These are phyloP conservation scores for Aricia artaxerxes DNA, from an alignment of 2,888 invertebrate species.

Conservation along the genomic window DNA sequence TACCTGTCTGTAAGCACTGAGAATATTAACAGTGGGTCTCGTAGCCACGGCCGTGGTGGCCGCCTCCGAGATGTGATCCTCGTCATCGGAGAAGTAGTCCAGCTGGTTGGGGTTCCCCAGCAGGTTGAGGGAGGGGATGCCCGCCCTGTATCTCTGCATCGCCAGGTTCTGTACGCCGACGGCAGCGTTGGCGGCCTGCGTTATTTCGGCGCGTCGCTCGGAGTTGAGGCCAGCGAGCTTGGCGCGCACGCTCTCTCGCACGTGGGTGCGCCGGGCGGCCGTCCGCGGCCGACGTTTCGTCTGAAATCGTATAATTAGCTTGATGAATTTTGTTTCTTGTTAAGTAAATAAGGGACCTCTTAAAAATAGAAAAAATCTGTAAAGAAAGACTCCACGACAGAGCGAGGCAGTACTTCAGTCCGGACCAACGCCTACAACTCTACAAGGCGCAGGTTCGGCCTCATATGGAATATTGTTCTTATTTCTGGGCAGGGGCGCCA, in stretches of 20 bases:
- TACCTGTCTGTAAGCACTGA: constrained; percentile 71
- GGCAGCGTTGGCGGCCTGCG: constrained; percentile 33
- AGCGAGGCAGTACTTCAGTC: no score
- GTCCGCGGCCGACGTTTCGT: constrained; percentile 60
- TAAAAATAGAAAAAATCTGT: no score
- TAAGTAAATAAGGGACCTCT: no score
- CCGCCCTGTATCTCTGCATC: constrained; percentile 49
- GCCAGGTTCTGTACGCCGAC: constrained; percentile 41
- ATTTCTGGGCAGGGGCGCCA: no score
- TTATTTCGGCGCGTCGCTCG: constrained; percentile 32
- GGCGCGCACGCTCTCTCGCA: constrained; percentile 66
- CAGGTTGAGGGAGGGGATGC: constrained; percentile 64
- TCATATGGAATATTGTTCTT: no score
- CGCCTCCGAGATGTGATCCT: constrained; percentile 51
- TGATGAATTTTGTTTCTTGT: not conserved
- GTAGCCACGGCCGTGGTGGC: constrained; percentile 65
- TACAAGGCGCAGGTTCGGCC: no score
- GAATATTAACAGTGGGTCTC: constrained; percentile 67
- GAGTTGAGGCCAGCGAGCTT: constrained; percentile 49
- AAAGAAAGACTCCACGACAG: no score
- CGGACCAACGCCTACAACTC: no score
- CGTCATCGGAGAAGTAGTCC: constrained; percentile 84
- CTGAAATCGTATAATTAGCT: constrained; percentile 43
- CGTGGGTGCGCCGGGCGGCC: constrained; percentile 65
- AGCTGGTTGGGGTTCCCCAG: constrained; percentile 85